These are phyloP conservation scores for Palythoa caribaeorum DNA, from an alignment of 92 coral and sea anemone genomes.

Conservation along the genomic window DNA sequence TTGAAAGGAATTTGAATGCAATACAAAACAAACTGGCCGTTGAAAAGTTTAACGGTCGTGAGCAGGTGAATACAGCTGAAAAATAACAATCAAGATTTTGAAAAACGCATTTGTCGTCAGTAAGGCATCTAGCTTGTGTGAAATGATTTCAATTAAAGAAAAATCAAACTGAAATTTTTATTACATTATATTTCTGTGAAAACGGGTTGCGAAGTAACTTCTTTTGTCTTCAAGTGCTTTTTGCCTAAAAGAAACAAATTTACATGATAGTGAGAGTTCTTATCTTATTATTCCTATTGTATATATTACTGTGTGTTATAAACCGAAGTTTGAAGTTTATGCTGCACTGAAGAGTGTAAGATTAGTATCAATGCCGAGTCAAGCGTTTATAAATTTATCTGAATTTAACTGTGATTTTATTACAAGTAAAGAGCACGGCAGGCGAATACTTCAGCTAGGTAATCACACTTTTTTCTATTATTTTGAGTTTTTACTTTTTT, in stretches of 20 bases:
- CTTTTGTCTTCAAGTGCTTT: background rate
- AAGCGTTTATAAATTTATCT: background rate
- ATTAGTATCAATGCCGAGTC: background rate
- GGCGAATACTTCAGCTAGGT: background rate
- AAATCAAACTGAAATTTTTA: background rate
- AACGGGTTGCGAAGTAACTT: background rate
- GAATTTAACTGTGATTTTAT: background rate
- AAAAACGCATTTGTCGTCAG: no score
- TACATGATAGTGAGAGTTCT: background rate
- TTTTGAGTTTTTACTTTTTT: background rate
- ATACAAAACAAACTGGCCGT: conserved; percentile 58
- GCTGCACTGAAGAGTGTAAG: background rate
- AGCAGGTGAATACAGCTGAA: conserved; percentile 7
- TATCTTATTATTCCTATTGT: background rate
- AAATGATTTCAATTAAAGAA: background rate
- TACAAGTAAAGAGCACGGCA: background rate
- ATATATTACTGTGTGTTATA: background rate
- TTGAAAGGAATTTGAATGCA: conserved; percentile 61
- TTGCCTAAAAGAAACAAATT: background rate
- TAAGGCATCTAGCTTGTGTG: background rate
- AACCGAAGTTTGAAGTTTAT: background rate
- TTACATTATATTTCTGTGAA: background rate
- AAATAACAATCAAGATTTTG: background rate
- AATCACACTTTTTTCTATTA: background rate
- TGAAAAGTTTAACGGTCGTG: conserved; percentile 12